Evolutionary conservation across 2,888 invertebrate species (phyloP), one percentile per base, ranked within the genome.

Genomic region (Ochropacha duplaris): DNA sequence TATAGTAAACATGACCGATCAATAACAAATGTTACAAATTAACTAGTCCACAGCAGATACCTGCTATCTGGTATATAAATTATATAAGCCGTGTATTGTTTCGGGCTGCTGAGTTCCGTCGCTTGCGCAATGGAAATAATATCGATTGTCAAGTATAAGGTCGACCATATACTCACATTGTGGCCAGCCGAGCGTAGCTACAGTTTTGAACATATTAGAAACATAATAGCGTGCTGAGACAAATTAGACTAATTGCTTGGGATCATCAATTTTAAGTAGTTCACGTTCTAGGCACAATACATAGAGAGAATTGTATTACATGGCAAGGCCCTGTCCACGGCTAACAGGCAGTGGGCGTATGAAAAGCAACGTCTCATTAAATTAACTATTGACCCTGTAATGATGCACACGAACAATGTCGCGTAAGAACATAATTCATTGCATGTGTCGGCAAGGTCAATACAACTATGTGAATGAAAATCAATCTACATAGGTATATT

Each of bases 321-420:
- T 60, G 50, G 49, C 58, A 64, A 65, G 68, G 64, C 71, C 62
- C 69, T 62, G 72, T 72, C 72, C 57, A 57, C 62, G 60, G 66
- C 60, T 80, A 81, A 86, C 81, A 78, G 69, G 65, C 59, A 56
- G 86, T 86, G 78, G 86, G 85, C 81, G 85, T 77, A 61, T 62
- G 68, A 79, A 83, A 80, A 67, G 69, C 58, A 63, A 76, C 76
- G 77, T 56, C 69, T 74, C 64, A 62, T 50, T 34, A 52, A 12
- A 71, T 70, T 79, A 86, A 86, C 81, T 80, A 81, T 72, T 79
- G 77, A 74, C 78, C 82, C 78, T 74, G 76, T 65, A 71, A 67
- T 73, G 67, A 75, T 76, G 69, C 68, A 68, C 68, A 71, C 62
- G 68, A 69, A 73, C 71, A 72, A 72, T 71, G 65, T 69, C 59